phyloP scores from a whole-genome alignment of 2,113 vertebrate genomes.

The Dryoscopus gambensis region DNA sequence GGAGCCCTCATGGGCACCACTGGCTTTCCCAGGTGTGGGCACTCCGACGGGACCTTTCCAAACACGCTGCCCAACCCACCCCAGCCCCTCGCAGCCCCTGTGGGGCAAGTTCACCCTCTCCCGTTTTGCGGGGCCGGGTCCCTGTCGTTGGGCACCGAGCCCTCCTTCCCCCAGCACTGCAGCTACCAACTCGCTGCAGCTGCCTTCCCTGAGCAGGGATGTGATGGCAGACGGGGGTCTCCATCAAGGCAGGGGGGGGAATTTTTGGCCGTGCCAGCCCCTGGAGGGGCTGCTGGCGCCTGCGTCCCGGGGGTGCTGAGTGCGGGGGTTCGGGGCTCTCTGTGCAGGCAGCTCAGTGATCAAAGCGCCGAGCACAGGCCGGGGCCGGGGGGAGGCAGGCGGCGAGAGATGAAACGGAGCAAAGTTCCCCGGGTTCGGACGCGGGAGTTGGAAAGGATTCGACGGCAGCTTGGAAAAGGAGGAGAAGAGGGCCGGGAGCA shows the following conservation, averaged over 20 bases:
- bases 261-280: background rate
- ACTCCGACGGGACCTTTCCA: background rate
- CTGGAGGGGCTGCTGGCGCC: background rate
- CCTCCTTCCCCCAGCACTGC: background rate
- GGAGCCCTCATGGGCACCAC: background rate
- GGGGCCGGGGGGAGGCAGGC: background rate
- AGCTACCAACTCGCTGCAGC: background rate
- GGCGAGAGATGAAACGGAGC: slow-evolving; percentile 34
- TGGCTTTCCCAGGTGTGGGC: background rate
- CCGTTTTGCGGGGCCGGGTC: background rate
- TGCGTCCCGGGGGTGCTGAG: background rate
- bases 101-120: accelerated
- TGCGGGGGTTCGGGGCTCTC: background rate
- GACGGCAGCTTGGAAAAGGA: slow-evolving; percentile 46
- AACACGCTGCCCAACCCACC: background rate
- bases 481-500: slow-evolving; percentile 47
- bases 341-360: background rate
- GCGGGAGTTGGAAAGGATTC: slow-evolving; percentile 40
- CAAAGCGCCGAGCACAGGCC: background rate
- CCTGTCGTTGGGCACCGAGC: background rate
- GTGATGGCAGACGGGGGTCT: background rate
- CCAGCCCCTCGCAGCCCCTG: background rate
- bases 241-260: background rate
- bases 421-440: slow-evolving; percentile 42
- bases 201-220: background rate